Evolutionary conservation across 2,888 invertebrate genomes (phyloP).

Genomic region (Unio delphinus): DNA sequence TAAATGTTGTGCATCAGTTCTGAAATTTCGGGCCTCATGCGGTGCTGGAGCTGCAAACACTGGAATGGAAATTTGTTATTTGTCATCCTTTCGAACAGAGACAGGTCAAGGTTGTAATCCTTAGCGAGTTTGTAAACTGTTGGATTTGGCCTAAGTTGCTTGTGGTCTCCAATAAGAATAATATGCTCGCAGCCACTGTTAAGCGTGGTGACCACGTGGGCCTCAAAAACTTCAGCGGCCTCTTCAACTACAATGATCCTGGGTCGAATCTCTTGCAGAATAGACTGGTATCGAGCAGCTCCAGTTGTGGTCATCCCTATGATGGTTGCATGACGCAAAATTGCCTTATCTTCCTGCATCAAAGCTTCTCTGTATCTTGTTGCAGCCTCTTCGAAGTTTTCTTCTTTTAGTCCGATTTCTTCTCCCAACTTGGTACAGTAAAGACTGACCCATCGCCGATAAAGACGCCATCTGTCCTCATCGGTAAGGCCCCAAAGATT

Average conservation of each 20-base stretch:
- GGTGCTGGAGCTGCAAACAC: conserved; percentile 77
- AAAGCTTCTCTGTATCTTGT: conserved; percentile 39
- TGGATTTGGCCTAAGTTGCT: conserved; percentile 83
- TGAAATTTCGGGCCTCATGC: conserved; percentile 69
- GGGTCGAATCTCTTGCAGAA: conserved; percentile 65
- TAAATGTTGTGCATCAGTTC: conserved; percentile 54
- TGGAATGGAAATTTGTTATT: conserved; percentile 78
- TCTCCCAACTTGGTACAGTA: conserved; percentile 32
- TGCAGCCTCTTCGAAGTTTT: conserved; percentile 43
- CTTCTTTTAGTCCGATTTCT: conserved; percentile 38
- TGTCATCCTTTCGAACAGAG: conserved; percentile 87
- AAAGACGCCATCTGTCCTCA: conserved; percentile 71
- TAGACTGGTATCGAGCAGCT: conserved; percentile 61
- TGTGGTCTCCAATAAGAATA: conserved; percentile 87
- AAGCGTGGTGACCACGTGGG: conserved; percentile 84
- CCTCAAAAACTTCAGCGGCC: conserved; percentile 89
- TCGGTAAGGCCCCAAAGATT: conserved; percentile 57
- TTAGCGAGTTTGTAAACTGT: conserved; percentile 80
- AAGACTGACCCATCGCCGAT: conserved; percentile 64
- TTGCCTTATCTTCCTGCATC: conserved; percentile 56
- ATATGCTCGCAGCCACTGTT: conserved; percentile 83
- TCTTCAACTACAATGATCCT: conserved; percentile 81
- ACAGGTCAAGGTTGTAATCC: conserved; percentile 81
- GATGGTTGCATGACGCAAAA: conserved; percentile 55
- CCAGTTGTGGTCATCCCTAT: conserved; percentile 70